Conservation (phyloP, 2,888 invertebrate genomes). For the Psococerastis gibbosa region DNA sequence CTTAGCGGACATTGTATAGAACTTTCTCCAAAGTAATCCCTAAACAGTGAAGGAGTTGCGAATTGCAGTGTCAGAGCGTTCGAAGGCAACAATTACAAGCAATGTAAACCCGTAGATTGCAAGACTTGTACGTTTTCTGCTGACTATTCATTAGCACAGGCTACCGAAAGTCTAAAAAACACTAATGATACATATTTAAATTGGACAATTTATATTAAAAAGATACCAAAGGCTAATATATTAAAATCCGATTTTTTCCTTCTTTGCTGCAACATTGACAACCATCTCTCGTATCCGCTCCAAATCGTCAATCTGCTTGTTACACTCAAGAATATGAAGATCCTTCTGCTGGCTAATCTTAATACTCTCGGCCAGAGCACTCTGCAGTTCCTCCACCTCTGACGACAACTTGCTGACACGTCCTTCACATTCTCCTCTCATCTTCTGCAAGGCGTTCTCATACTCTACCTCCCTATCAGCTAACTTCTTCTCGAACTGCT, state of each 20-base stretch:
- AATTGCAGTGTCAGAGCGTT: too few species aligned
- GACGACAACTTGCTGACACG: background rate
- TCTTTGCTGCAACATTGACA: slow-evolving; percentile 12
- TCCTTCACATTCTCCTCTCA: slow-evolving; percentile 9
- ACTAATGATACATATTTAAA: too few species aligned
- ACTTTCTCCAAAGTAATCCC: background rate
- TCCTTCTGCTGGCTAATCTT: background rate
- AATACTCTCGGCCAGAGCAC: slow-evolving; percentile 1
- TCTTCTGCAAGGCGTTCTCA: slow-evolving; percentile 10
- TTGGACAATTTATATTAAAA: too few species aligned
- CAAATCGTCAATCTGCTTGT: slow-evolving; percentile 14
- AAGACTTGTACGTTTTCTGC: too few species aligned
- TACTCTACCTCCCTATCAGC: background rate
- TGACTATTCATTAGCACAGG: too few species aligned
- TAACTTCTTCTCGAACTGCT: slow-evolving; percentile 13
- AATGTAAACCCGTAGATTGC: too few species aligned
- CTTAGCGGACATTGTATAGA: too few species aligned
- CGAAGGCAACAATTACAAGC: too few species aligned
- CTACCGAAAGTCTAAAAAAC: too few species aligned
- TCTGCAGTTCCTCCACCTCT: slow-evolving; percentile 10
- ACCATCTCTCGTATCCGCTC: slow-evolving; percentile 14
- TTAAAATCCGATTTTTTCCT: too few species aligned
- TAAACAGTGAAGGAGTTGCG: background rate
- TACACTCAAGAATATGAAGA: slow-evolving; percentile 11
- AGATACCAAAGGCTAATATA: too few species aligned